Conservation (phyloP, 2,888 invertebrate species). For the Drosophila nr. perissopoda region DNA sequence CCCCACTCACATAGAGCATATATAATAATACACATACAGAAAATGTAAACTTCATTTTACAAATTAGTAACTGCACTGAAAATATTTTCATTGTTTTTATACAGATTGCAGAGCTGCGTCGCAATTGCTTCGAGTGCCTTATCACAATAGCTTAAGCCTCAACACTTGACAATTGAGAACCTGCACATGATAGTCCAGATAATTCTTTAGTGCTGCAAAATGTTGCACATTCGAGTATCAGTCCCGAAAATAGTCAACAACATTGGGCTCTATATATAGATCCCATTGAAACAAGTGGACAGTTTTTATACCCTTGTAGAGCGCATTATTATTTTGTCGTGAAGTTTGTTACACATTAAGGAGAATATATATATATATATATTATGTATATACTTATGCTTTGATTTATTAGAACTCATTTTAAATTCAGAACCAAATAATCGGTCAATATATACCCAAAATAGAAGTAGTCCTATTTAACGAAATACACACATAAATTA, state of each 20-base stretch:
- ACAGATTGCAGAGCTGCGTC: slow-evolving; percentile 1
- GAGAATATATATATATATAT: not conserved
- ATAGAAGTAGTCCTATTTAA: not conserved
- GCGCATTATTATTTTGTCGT: not conserved
- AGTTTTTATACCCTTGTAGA: not conserved
- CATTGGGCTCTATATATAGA: not conserved
- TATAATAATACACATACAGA: not conserved
- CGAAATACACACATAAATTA: not conserved
- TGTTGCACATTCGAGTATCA: not conserved
- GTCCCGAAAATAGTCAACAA: not conserved
- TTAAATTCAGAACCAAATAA: not conserved
- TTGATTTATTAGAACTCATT: not conserved
- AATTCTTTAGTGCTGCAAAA: not conserved
- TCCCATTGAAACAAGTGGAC: not conserved
- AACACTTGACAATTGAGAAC: slow-evolving; percentile 6
- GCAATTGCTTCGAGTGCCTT: slow-evolving; percentile 18
- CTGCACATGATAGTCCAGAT: not conserved
- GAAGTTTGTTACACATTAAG: not conserved
- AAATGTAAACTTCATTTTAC: slow-evolving; percentile 26
- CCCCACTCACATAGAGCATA: not conserved
- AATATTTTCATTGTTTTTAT: not conserved
- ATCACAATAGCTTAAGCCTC: not conserved
- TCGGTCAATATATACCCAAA: not conserved
- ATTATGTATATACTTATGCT: no score
- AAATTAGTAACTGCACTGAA: not conserved